Conservation (phyloP, 2,113 vertebrate genomes). For the Oncorhynchus tshawytscha region DNA sequence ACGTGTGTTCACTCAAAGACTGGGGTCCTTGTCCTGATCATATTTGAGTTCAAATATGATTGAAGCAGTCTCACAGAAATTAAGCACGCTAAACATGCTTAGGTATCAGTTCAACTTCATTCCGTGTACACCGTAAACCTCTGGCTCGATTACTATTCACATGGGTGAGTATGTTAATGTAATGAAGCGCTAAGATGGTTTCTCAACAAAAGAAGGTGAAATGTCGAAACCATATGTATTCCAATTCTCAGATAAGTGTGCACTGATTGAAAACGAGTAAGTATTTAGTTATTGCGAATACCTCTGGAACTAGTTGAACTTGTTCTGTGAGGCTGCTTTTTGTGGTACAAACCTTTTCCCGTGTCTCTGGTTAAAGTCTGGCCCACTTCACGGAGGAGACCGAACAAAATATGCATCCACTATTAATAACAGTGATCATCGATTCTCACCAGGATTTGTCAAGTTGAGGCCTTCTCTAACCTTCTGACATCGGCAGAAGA, state of each 20-base stretch:
- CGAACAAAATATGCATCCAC: not conserved
- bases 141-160: not conserved
- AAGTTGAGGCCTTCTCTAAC: slow-evolving; percentile 25
- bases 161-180: not conserved
- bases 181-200: not conserved
- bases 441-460: slow-evolving; percentile 40
- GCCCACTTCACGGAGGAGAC: slow-evolving; percentile 27
- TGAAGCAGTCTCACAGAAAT: slow-evolving; percentile 59
- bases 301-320: not conserved
- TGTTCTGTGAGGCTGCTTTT: slow-evolving; percentile 62
- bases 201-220: not conserved
- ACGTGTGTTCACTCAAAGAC: slow-evolving; percentile 42
- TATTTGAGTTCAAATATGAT: slow-evolving; percentile 51
- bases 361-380: slow-evolving; percentile 51
- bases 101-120: not conserved
- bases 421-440: slow-evolving; percentile 39
- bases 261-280: not conserved
- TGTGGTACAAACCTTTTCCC: slow-evolving; percentile 42
- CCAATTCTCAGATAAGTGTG: not conserved
- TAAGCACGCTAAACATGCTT: slow-evolving; percentile 2
- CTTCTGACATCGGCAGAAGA: slow-evolving; percentile 12
- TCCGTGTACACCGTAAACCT: not conserved
- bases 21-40: slow-evolving; percentile 35
- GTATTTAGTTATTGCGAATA: not conserved
- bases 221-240: not conserved